Evolutionary conservation across 1,140 invertebrate genomes (phyloP).

Genomic region (Phthorimaea operculella): DNA sequence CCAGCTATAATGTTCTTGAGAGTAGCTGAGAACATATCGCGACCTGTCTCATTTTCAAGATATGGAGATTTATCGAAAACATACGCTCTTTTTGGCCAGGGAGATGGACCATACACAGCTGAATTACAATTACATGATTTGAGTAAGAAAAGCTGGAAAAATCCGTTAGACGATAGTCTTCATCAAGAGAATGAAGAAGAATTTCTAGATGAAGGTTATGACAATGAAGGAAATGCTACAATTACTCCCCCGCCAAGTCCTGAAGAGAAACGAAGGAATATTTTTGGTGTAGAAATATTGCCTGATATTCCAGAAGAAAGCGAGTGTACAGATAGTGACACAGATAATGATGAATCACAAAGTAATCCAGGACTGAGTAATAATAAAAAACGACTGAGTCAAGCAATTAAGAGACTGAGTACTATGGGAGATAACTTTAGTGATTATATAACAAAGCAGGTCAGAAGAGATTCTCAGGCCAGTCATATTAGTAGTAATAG

Average conservation of each 20-base stretch:
- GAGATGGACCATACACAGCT: constrained; percentile 34
- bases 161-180: constrained; percentile 58
- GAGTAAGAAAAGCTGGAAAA: constrained; percentile 61
- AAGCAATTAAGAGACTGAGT: constrained; percentile 62
- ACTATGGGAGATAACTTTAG: constrained; percentile 61
- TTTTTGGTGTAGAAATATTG: constrained; percentile 61
- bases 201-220: constrained; percentile 23
- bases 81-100: constrained; percentile 50
- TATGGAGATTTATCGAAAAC: constrained; percentile 50
- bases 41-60: constrained; percentile 40
- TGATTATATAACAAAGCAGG: constrained; percentile 55
- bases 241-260: constrained; percentile 61
- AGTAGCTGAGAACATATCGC: constrained; percentile 34
- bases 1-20: constrained; percentile 50
- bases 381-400: constrained; percentile 46
- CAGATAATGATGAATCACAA: constrained; percentile 24
- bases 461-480: constrained; percentile 42
- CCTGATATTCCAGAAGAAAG: constrained; percentile 65
- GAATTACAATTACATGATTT: constrained; percentile 58
- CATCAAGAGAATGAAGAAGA: constrained; percentile 26
- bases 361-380: constrained; percentile 19
- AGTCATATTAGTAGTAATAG: constrained; percentile 10
- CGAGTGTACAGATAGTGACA: constrained; percentile 56
- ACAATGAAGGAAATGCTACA: constrained; percentile 30
- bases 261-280: constrained; percentile 52